phyloP scores from a whole-genome alignment of 2,888 invertebrate species.

The Agrilus biguttatus region DNA sequence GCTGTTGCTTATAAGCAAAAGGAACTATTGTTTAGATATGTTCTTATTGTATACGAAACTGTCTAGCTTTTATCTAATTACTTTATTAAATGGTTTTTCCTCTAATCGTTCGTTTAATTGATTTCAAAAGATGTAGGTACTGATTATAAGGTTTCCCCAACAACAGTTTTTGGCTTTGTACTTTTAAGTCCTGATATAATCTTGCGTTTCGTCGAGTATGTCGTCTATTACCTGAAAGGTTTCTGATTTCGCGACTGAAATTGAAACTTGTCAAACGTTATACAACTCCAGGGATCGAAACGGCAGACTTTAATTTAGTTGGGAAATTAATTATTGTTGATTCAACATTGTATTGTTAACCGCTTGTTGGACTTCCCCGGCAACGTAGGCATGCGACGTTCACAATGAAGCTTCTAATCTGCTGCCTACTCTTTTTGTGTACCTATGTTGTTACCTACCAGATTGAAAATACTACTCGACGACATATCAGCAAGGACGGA shows the following conservation, averaged over 20 bases:
- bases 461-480: too few relatives aligned
- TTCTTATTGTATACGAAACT: too few relatives aligned
- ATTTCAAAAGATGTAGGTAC: neutral
- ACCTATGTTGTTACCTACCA: too few relatives aligned
- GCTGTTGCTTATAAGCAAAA: too few relatives aligned
- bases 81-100: neutral
- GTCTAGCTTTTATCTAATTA: too few relatives aligned
- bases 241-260: slow-evolving; percentile 24
- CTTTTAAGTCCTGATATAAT: slow-evolving; percentile 23
- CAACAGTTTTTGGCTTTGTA: slow-evolving; percentile 25
- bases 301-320: slow-evolving; percentile 20
- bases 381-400: too few relatives aligned
- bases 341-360: too few relatives aligned
- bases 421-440: too few relatives aligned
- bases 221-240: slow-evolving; percentile 26
- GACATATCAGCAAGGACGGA: too few relatives aligned
- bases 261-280: slow-evolving; percentile 22
- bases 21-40: too few relatives aligned
- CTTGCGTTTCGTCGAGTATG: slow-evolving; percentile 24
- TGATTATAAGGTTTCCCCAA: slow-evolving; percentile 21
- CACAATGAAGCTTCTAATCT: too few relatives aligned
- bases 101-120: neutral
- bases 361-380: too few relatives aligned
- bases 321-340: slow-evolving; percentile 18
- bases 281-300: slow-evolving; percentile 7